Base-by-base conservation (phyloP, 30 jellyfish, hydroid and myxozoan genomes). In the Hydractinia echinata region DNA sequence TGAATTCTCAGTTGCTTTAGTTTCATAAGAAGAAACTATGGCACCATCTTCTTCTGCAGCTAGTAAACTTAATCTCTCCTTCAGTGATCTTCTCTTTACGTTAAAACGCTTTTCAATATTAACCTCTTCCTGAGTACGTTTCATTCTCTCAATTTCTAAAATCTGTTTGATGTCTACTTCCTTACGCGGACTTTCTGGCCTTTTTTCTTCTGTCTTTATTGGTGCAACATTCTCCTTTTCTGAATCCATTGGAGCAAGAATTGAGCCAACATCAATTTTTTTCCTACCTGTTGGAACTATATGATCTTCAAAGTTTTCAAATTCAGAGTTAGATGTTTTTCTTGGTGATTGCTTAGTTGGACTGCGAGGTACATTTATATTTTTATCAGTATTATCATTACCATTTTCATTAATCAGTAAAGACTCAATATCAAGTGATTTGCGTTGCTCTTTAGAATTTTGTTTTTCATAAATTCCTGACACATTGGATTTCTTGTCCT, bases 371-470 rank as follows among this genome's bases (percentile, higher is more conserved):
- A 30, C 44, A 51, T 79, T 89, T 30, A 50, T 81, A 55, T 86
- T 78, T 19, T 89, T 91, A 8, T 10, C 85, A 19, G 49, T 77
- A 1, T 77, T 56, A 49, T 84, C 95, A 0, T 67, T 79, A 44
- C 89, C 85, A 5, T 91, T 66, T 54, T 84, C 88, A 14, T 66
- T 85, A 5, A 90, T 89, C 20, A 89, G 87, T 3, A 84, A 71
- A 19, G 93, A 81, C 73, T 89, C 76, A 7, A 84, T 85, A 77
- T 89, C 89, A 64, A 89, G 82, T 54, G 90, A 48, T 10, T 64
- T 79, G 44, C 74, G 19, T 64, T 64, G 19, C 74, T 64, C 74
- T 13, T 64, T 44, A 7, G 8, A 15, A 20, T 60, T 71, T 30
- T 71, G 81, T 71, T 50, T 30, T 7, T 71, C 61, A 71, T 71